Conservation (phyloP, 2,797 vertebrate species). For the Crotalus adamanteus region DNA sequence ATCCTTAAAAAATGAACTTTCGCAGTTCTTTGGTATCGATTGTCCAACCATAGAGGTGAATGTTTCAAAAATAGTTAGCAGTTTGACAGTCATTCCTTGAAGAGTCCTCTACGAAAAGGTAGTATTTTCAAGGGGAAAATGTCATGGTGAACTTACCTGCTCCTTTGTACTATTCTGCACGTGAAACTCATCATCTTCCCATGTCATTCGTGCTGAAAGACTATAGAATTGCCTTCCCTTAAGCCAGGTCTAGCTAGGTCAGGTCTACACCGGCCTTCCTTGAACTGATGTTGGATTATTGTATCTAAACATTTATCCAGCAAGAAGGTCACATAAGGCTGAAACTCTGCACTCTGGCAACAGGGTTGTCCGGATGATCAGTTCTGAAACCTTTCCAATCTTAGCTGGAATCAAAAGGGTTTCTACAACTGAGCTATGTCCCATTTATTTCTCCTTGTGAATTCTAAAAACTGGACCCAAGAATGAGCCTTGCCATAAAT, state of each 20-base stretch:
- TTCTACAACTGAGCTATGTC: not conserved
- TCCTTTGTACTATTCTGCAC: not conserved
- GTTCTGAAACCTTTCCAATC: not conserved
- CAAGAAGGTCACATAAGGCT: not conserved
- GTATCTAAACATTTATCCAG: not conserved
- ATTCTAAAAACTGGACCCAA: not conserved
- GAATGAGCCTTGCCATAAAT: not conserved
- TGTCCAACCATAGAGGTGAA: slow-evolving; percentile 61
- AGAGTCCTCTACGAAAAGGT: slow-evolving; percentile 25
- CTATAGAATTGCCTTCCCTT: not conserved
- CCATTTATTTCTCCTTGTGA: not conserved
- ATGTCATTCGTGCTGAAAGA: not conserved
- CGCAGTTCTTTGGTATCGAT: slow-evolving; percentile 36
- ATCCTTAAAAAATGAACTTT: slow-evolving; percentile 16
- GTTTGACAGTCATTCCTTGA: slow-evolving; percentile 63
- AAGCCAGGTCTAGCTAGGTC: not conserved
- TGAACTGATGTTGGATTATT: not conserved
- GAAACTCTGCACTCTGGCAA: not conserved
- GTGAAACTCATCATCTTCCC: not conserved
- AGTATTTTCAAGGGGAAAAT: not conserved
- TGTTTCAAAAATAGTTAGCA: slow-evolving; percentile 88
- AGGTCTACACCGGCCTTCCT: not conserved
- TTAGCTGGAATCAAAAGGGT: not conserved
- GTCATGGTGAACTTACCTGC: not conserved
- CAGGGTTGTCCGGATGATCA: not conserved